Conservation (phyloP, 1,140 invertebrate genomes). For the Hestina assimilis region DNA sequence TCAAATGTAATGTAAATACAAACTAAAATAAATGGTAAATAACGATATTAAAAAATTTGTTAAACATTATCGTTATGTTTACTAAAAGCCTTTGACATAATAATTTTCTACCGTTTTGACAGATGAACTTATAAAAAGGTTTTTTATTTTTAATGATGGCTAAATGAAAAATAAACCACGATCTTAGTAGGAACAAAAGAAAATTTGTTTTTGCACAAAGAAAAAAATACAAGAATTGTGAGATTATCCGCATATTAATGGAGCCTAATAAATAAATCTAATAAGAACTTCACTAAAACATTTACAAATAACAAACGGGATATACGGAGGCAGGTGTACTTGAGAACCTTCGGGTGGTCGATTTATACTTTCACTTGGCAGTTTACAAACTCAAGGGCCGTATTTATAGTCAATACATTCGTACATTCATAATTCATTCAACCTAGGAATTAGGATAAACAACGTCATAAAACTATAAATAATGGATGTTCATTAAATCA, state of each 20-base stretch:
- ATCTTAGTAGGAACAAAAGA: too few species aligned
- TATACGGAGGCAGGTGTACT: conserved; percentile 23
- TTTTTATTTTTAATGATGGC: too few species aligned
- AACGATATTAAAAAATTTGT: conserved; percentile 34
- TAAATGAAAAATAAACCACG: too few species aligned
- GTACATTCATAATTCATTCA: too few species aligned
- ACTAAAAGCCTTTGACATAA: conserved; percentile 1
- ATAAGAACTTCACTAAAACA: conserved; percentile 13
- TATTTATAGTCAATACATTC: conserved; percentile 8
- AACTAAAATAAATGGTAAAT: conserved; percentile 43
- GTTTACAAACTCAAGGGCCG: conserved; percentile 14
- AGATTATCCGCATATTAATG: not conserved
- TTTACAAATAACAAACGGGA: conserved; percentile 23
- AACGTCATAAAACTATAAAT: too few species aligned
- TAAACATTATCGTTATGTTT: conserved; percentile 34
- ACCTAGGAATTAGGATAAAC: too few species aligned
- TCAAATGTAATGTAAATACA: conserved; percentile 22
- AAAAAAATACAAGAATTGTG: too few species aligned
- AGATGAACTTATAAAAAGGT: too few species aligned
- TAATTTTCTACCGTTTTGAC: too few species aligned
- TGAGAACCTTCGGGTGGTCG: conserved; percentile 24
- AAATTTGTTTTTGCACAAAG: not conserved
- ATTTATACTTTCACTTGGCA: conserved; percentile 21
- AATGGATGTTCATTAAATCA: too few species aligned
- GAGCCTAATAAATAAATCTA: conserved; percentile 12